phyloP scores from a whole-genome alignment of 2,888 invertebrate genomes.

The Halictus quadricinctus region DNA sequence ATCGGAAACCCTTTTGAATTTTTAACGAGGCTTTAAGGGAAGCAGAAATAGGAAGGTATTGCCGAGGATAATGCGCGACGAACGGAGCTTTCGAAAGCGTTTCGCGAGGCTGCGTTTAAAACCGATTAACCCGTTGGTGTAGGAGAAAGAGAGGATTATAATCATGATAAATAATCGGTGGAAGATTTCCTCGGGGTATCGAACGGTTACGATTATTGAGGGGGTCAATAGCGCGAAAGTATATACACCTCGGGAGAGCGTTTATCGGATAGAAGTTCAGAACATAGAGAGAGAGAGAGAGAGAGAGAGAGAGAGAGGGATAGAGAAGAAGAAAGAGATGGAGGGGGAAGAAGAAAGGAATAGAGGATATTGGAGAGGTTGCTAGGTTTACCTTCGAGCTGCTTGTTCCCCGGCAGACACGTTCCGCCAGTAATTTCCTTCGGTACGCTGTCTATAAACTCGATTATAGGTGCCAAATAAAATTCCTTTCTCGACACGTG shows the following conservation, averaged over 20 bases:
- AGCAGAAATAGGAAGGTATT: not conserved
- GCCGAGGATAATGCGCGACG: not conserved
- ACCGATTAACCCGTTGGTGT: slow-evolving; percentile 1
- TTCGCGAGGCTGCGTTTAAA: not conserved
- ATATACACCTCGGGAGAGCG: not conserved
- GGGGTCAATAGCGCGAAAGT: not conserved
- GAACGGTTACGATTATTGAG: not conserved
- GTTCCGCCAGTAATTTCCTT: slow-evolving; percentile 85
- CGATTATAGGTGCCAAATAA: slow-evolving; percentile 89
- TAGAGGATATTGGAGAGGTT: not conserved
- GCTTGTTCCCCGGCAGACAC: slow-evolving; percentile 84
- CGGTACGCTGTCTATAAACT: slow-evolving; percentile 91
- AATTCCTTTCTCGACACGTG: slow-evolving; percentile 85
- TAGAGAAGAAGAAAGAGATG: not conserved
- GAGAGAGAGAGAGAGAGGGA: not conserved
- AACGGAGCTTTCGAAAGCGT: not conserved
- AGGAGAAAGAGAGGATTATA: not conserved
- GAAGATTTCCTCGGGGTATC: not conserved
- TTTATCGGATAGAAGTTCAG: not conserved
- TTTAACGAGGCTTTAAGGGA: slow-evolving; percentile 3
- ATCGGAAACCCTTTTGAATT: slow-evolving; percentile 5
- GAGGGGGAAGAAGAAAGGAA: not conserved
- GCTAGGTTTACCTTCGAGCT: slow-evolving; percentile 85
- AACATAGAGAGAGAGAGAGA: not conserved
- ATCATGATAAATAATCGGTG: not conserved